These are phyloP conservation scores for Hoplias malabaricus DNA, from an alignment of 2,113 vertebrate species.

Conservation along the genomic window DNA sequence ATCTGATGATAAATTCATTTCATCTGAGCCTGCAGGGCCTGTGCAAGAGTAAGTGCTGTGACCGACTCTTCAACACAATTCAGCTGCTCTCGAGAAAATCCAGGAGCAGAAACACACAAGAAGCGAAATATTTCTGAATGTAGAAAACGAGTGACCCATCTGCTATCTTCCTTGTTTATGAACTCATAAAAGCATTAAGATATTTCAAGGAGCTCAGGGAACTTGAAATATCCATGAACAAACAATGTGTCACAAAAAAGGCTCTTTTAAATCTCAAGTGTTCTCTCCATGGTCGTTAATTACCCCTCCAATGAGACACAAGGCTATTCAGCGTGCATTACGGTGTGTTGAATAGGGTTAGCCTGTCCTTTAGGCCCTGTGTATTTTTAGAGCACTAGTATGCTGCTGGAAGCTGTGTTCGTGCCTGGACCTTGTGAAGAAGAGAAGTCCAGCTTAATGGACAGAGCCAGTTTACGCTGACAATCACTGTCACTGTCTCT, in stretches of 20 bases:
- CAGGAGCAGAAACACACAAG: not conserved
- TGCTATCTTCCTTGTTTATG: not conserved
- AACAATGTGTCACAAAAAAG: not conserved
- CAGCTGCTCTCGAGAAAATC: conserved; percentile 4
- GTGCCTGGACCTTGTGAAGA: conserved; percentile 8
- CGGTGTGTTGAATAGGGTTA: not conserved
- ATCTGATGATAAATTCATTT: not conserved
- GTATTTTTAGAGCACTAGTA: conserved; percentile 28
- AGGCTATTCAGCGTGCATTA: not conserved
- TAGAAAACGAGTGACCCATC: not conserved
- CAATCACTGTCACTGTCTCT: conserved; percentile 14
- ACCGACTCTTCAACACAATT: conserved; percentile 15
- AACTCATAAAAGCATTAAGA: not conserved
- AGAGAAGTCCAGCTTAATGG: conserved; percentile 7
- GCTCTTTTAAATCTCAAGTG: not conserved
- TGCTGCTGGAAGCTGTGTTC: not conserved
- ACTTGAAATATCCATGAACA: not conserved
- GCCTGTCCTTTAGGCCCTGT: conserved; percentile 1
- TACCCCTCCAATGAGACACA: not conserved
- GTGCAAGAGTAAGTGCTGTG: conserved; percentile 6
- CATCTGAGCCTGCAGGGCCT: not conserved
- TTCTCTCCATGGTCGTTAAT: conserved; percentile 18
- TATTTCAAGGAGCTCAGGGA: not conserved
- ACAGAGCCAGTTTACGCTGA: conserved; percentile 23
- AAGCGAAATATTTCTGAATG: not conserved